Conservation (phyloP, 2,888 invertebrate genomes). For the Phlogophora meticulosa region DNA sequence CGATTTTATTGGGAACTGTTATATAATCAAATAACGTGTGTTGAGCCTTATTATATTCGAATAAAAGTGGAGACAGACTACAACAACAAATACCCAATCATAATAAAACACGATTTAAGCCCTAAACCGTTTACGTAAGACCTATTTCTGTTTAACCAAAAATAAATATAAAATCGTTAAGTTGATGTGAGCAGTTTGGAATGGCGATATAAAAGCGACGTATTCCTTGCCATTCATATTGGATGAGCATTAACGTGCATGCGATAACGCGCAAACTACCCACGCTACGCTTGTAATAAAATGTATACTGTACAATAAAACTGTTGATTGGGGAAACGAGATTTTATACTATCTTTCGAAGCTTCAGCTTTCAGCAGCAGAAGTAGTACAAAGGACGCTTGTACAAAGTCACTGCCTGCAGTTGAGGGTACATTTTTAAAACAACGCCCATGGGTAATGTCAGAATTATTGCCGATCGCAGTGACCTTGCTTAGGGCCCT, state of each 20-base stretch:
- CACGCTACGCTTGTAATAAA: conserved; percentile 55
- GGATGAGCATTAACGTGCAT: conserved; percentile 71
- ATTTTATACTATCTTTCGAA: conserved; percentile 38
- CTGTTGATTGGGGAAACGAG: conserved; percentile 51
- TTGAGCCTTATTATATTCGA: conserved; percentile 9
- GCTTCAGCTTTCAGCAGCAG: conserved; percentile 24
- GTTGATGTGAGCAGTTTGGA: conserved; percentile 68
- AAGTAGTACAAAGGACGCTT: conserved; percentile 21
- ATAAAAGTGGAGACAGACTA: conserved; percentile 17
- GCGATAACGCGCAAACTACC: conserved; percentile 71
- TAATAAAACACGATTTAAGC: conserved; percentile 23
- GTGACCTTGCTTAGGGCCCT: background rate
- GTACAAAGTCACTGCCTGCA: conserved; percentile 4
- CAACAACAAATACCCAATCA: conserved; percentile 14
- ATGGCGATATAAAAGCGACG: conserved; percentile 65
- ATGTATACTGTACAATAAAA: conserved; percentile 58
- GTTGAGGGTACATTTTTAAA: conserved; percentile 4
- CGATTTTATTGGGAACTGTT: background rate
- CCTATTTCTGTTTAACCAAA: conserved; percentile 36
- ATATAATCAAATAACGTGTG: background rate
- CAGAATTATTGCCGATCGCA: background rate
- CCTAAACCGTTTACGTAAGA: conserved; percentile 22
- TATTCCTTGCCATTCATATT: conserved; percentile 75
- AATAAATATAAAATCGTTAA: conserved; percentile 61
- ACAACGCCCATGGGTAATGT: background rate